Evolutionary conservation across 2,797 vertebrate species (phyloP), one percentile per base, ranked within the genome.

Genomic region (Hyperoplus lanceolatus): DNA sequence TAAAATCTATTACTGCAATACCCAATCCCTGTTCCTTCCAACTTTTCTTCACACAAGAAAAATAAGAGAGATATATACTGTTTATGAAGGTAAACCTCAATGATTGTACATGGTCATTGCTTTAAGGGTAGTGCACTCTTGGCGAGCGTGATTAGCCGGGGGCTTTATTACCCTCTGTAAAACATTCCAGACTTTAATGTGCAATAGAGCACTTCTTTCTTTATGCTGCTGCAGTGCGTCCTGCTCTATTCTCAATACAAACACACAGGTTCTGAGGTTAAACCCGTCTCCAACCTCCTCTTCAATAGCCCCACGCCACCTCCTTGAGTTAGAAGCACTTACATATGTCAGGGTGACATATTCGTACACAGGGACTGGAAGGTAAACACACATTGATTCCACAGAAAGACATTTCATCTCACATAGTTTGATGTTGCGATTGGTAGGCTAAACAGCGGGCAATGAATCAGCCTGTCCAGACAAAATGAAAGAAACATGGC

Each of bases 101-200:
- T 79, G 80, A 87, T 85, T 82, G 78, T 73, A 82, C 70, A 53
- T 56, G 80, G 88, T 87, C 87, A 85, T 74, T 79, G 79, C 62
- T 81, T 93, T 90, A 92, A 82, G 78, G 78, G 93, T 91, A 79
- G 82, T 70, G 72, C 81, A 72, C 89, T 90, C 67, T 85, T 81
- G 72, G 90, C 54, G 85, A 88, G 87, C 91, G 91, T 93, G 94
- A 95, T 95, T 94, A 95, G 91, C 89, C 54, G 10, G 60, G 58
- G 80, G 86, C 87, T 95, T 95, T 95, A 94, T 95, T 92, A 89
- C 90, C 82, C 62, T 79, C 89, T 86, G 92, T 94, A 93, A 95
- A 95, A 91, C 91, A 94, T 90, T 89, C 86, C 79, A 81, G 88
- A 89, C 92, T 92, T 94, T 94, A 94, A 95, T 95, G 93, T 87